These are phyloP conservation scores for Hydroisotoma schaefferi DNA, from an alignment of 2,888 invertebrate species.

Conservation along the genomic window DNA sequence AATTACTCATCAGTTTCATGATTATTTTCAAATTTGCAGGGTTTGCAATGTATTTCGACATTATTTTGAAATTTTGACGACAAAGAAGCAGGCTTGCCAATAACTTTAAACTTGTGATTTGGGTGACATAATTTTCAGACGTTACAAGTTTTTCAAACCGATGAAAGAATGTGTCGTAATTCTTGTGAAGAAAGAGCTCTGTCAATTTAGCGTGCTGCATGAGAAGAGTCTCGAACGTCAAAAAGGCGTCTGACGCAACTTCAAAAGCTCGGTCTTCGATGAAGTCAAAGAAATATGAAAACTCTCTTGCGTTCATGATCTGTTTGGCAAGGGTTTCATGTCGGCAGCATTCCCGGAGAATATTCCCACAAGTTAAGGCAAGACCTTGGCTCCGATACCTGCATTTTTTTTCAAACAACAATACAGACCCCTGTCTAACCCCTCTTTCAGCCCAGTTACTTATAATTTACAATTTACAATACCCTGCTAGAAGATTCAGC, in stretches of 20 bases:
- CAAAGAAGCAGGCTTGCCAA: not conserved
- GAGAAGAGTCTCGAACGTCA: not conserved
- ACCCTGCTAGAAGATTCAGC: not conserved
- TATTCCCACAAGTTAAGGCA: constrained; percentile 2
- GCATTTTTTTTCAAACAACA: not conserved
- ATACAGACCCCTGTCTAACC: too few relatives aligned
- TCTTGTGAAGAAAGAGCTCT: not conserved
- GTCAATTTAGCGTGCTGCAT: not conserved
- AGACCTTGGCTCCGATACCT: not conserved
- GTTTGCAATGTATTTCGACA: constrained; percentile 4
- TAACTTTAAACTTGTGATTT: not conserved
- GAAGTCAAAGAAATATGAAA: constrained; percentile 7
- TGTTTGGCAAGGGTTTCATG: not conserved
- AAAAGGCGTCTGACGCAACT: constrained; percentile 4
- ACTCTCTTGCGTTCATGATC: not conserved
- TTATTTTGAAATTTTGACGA: not conserved
- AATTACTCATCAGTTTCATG: not conserved
- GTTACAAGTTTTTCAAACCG: not conserved
- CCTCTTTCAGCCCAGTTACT: too few relatives aligned
- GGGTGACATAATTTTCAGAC: constrained; percentile 4
- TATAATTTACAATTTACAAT: not conserved
- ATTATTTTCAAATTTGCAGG: not conserved
- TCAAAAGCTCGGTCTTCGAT: not conserved
- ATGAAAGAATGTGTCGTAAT: constrained; percentile 6
- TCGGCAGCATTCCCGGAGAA: constrained; percentile 9